Conservation (phyloP, 2,113 vertebrate species). For the Saimiri boliviensis region DNA sequence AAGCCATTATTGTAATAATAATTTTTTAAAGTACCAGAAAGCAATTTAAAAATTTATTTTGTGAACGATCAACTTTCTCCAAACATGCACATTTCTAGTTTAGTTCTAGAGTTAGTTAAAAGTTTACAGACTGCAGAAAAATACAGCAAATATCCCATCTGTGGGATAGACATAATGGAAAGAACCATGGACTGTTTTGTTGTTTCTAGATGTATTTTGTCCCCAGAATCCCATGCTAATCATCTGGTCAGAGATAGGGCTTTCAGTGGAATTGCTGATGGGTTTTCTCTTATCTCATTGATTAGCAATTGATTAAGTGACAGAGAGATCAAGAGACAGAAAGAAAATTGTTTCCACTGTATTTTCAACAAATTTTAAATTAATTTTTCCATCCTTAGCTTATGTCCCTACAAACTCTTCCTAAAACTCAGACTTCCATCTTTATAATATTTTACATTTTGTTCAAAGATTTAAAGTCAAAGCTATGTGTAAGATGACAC, state of each 20-base stretch:
- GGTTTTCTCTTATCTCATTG: not conserved
- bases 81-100: not conserved
- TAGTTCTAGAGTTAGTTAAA: not conserved
- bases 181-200: no score
- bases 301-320: not conserved
- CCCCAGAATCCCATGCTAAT: not conserved
- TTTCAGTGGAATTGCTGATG: not conserved
- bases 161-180: not conserved
- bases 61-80: not conserved
- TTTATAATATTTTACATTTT: not conserved
- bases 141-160: not conserved
- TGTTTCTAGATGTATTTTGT: not conserved
- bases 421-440: not conserved
- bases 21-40: not conserved
- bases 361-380: not conserved
- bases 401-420: not conserved
- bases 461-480: slow-evolving; percentile 32
- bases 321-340: not conserved
- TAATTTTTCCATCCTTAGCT: not conserved
- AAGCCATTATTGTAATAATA: not conserved
- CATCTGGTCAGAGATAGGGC: not conserved
- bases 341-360: not conserved
- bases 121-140: not conserved
- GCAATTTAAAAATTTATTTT: no score
- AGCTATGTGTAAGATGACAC: not conserved